A percentile compares a stretch with the other conserved stretches of the same genome.
phyloP scores from a whole-genome alignment of 2,113 vertebrate genomes.

The Lipophrys pholis region DNA sequence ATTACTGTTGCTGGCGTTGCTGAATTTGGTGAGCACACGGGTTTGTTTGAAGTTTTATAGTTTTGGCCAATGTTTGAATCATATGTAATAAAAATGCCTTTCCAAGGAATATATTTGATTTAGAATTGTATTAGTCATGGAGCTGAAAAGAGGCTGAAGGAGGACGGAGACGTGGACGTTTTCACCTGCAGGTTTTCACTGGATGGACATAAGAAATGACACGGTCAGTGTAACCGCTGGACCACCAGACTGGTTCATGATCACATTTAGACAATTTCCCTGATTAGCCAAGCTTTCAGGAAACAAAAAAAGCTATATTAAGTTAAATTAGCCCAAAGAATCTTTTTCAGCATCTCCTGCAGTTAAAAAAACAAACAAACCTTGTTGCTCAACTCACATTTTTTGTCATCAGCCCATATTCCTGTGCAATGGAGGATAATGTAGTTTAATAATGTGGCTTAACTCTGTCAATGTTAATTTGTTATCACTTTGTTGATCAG shows the following conservation, averaged over 20 bases:
- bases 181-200: neutral
- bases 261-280: neutral
- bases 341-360: neutral
- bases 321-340: neutral
- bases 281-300: neutral
- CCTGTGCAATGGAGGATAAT: too few relatives aligned
- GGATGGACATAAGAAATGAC: neutral
- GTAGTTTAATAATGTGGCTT: too few relatives aligned
- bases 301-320: neutral
- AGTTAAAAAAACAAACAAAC: neutral
- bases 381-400: too few relatives aligned
- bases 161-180: neutral
- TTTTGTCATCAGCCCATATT: too few relatives aligned
- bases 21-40: conserved; percentile 34
- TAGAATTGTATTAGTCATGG: neutral
- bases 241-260: neutral
- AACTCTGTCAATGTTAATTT: too few relatives aligned
- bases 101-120: neutral
- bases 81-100: neutral
- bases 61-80: neutral
- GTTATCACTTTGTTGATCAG: too few relatives aligned
- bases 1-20: conserved; percentile 45
- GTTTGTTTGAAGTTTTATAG: conserved; percentile 19
- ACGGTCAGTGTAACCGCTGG: neutral
- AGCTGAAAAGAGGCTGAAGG: neutral